phyloP scores from a whole-genome alignment of 2,888 invertebrate genomes.

The Entomobrya proxima region DNA sequence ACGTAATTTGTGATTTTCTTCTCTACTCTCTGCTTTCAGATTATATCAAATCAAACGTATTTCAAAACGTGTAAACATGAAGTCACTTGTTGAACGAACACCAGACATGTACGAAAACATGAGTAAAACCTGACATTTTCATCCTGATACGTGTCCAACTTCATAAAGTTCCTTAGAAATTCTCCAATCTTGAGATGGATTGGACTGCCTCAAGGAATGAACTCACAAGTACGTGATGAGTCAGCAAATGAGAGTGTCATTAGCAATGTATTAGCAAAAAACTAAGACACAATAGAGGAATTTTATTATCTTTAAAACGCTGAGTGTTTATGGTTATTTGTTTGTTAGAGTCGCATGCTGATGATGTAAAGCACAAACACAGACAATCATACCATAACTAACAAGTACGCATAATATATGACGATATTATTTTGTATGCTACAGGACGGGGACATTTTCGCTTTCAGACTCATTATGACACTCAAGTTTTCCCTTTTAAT shows the following conservation, averaged over 20 bases:
- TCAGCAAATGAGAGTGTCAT: background rate
- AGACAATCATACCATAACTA: too few species aligned
- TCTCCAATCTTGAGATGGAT: background rate
- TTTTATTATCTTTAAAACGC: background rate
- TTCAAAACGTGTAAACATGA: conserved; percentile 28
- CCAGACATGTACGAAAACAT: background rate
- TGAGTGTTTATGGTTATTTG: background rate
- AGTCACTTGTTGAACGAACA: conserved; percentile 14
- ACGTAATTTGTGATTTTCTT: too few species aligned
- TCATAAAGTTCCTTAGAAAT: conserved; percentile 24
- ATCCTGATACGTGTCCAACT: background rate
- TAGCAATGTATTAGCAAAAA: background rate
- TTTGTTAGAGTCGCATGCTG: too few species aligned
- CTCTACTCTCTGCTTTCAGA: too few species aligned
- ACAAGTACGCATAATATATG: too few species aligned
- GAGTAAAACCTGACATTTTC: background rate
- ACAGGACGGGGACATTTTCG: too few species aligned
- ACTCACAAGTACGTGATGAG: conserved; percentile 24
- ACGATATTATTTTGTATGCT: too few species aligned
- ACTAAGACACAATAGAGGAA: background rate
- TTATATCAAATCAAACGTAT: too few species aligned
- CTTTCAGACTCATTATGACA: too few species aligned
- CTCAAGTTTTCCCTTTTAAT: too few species aligned
- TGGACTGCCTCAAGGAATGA: background rate
- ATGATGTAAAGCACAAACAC: too few species aligned